Evolutionary conservation across 2,888 invertebrate species (phyloP).

Genomic region (Oligia strigilis): DNA sequence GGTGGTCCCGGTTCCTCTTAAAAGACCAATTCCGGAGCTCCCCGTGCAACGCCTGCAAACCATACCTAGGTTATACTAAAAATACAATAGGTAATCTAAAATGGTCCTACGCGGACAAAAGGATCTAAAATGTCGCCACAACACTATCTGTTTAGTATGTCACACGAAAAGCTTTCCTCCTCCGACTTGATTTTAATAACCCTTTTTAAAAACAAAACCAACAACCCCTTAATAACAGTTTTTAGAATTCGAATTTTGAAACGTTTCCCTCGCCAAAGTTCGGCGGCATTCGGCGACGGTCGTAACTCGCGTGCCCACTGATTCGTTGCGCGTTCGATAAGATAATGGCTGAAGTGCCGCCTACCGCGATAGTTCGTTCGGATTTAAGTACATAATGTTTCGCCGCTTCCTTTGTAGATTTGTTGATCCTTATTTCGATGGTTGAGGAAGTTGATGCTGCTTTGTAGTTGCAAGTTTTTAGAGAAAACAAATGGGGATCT

Average conservation of each 20-base stretch:
- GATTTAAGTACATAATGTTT: conserved; percentile 68
- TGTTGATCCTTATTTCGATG: conserved; percentile 50
- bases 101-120: background rate
- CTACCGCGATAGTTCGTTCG: conserved; percentile 68
- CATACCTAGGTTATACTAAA: no score
- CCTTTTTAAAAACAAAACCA: background rate
- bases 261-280: conserved; percentile 71
- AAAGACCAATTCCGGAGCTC: no score
- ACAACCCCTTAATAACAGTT: conserved; percentile 74
- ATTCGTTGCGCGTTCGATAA: conserved; percentile 85
- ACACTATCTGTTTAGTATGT: background rate
- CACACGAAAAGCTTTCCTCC: background rate
- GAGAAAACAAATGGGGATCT: background rate
- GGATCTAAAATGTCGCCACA: background rate
- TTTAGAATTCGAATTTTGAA: conserved; percentile 76
- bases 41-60: no score
- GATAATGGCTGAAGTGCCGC: conserved; percentile 76
- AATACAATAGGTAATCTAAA: background rate
- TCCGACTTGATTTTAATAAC: background rate
- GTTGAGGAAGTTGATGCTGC: conserved; percentile 19
- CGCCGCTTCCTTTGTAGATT: conserved; percentile 49
- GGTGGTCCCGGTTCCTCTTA: no score
- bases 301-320: conserved; percentile 88
- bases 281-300: conserved; percentile 72
- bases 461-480: background rate